These are phyloP conservation scores for Cygnus olor DNA, from an alignment of 2,797 vertebrate species.

Conservation along the genomic window DNA sequence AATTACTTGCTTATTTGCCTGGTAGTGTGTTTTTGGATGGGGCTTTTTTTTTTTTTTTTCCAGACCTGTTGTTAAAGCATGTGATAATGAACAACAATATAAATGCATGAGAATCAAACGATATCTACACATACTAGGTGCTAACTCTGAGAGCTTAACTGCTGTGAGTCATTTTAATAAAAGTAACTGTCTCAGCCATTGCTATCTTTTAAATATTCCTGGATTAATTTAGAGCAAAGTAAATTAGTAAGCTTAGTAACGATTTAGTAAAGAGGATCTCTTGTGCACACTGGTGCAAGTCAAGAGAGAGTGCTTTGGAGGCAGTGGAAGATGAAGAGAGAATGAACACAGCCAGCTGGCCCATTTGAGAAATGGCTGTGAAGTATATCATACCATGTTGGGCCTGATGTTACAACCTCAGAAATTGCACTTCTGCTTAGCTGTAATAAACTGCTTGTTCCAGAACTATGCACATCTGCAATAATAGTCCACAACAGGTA, in stretches of 20 bases:
- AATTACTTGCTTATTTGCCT: not conserved
- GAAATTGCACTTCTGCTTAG: not conserved
- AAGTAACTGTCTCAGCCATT: not conserved
- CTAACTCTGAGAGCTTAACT: not conserved
- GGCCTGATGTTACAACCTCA: not conserved
- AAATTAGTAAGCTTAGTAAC: not conserved
- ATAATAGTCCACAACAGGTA: not conserved
- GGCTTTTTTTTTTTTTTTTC: too few species aligned
- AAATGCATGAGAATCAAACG: not conserved
- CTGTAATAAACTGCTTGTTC: not conserved
- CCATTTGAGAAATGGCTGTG: not conserved
- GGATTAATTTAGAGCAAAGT: not conserved
- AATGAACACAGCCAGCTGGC: not conserved
- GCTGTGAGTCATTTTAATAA: not conserved
- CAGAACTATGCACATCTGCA: not conserved
- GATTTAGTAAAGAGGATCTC: not conserved
- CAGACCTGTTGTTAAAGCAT: not conserved
- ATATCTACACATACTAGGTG: not conserved
- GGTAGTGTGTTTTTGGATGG: not conserved
- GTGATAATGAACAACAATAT: not conserved
- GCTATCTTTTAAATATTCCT: not conserved
- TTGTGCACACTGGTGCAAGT: not conserved
- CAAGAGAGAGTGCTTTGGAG: not conserved
- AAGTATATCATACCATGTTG: rapidly evolving
- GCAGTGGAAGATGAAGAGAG: not conserved